Conservation (phyloP, 2,797 vertebrate genomes). For the Psittacula derbiana region DNA sequence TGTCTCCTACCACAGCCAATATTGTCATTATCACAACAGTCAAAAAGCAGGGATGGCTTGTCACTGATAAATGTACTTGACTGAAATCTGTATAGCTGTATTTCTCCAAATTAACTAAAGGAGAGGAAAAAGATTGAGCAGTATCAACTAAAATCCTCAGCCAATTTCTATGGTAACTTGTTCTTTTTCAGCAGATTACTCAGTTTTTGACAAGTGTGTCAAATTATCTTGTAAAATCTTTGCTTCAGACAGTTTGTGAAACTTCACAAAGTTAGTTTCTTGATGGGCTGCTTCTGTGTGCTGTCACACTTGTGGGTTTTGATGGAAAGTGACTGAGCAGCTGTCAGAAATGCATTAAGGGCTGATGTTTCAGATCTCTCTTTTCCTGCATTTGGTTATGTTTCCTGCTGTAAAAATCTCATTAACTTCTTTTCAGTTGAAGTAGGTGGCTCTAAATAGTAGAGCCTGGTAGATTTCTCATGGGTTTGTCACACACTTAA, state of each 20-base stretch:
- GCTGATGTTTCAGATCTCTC: not conserved
- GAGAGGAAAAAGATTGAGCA: not conserved
- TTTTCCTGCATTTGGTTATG: not conserved
- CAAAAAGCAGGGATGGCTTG: not conserved
- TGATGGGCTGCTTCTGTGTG: not conserved
- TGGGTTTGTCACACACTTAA: not conserved
- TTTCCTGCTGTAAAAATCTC: not conserved
- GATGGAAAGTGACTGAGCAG: not conserved
- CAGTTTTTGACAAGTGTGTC: not conserved
- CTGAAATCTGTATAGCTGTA: not conserved
- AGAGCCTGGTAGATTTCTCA: not conserved
- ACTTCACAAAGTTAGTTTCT: not conserved
- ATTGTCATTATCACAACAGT: not conserved
- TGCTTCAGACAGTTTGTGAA: not conserved
- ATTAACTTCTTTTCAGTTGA: not conserved
- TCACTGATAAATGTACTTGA: rapidly evolving
- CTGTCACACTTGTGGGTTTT: not conserved
- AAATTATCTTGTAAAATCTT: not conserved
- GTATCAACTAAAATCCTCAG: not conserved
- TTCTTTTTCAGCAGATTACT: not conserved
- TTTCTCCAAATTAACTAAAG: not conserved
- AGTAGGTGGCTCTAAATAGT: not conserved
- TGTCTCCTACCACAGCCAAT: not conserved
- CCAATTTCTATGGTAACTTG: not conserved
- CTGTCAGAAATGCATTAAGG: not conserved